These are phyloP conservation scores for Graptemys geographica DNA, from an alignment of 2,797 vertebrate genomes.

Conservation along the genomic window DNA sequence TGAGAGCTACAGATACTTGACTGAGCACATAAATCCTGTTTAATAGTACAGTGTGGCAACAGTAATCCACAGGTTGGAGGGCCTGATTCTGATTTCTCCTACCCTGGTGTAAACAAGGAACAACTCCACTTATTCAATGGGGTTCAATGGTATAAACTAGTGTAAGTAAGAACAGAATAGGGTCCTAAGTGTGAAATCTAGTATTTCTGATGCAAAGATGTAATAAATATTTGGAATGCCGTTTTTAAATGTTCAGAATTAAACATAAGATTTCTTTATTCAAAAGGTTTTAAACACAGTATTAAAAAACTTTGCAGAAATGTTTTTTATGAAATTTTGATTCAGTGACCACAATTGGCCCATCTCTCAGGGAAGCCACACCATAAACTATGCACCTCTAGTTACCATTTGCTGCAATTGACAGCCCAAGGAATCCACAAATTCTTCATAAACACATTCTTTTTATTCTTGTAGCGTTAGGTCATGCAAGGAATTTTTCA, in stretches of 20 bases:
- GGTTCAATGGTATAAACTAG: neutral
- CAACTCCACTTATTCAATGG: neutral
- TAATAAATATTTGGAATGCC: neutral
- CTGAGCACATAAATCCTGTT: neutral
- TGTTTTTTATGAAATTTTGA: neutral
- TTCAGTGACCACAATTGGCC: neutral
- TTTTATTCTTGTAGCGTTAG: neutral
- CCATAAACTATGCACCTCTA: neutral
- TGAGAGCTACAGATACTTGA: neutral
- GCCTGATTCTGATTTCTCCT: neutral
- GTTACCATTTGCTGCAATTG: neutral
- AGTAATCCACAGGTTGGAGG: neutral
- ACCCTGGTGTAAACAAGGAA: neutral
- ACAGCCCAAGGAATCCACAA: neutral
- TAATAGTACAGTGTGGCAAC: neutral
- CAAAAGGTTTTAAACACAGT: neutral
- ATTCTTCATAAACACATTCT: neutral
- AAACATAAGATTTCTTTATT: neutral
- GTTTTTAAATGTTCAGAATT: neutral
- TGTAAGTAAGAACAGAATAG: neutral
- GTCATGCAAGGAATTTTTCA: neutral
- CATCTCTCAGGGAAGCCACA: neutral
- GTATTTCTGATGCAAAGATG: neutral
- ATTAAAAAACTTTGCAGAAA: neutral
- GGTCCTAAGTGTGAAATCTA: rapidly evolving